Conservation (phyloP, 2,113 vertebrate genomes). For the Onychostruthus taczanowskii region DNA sequence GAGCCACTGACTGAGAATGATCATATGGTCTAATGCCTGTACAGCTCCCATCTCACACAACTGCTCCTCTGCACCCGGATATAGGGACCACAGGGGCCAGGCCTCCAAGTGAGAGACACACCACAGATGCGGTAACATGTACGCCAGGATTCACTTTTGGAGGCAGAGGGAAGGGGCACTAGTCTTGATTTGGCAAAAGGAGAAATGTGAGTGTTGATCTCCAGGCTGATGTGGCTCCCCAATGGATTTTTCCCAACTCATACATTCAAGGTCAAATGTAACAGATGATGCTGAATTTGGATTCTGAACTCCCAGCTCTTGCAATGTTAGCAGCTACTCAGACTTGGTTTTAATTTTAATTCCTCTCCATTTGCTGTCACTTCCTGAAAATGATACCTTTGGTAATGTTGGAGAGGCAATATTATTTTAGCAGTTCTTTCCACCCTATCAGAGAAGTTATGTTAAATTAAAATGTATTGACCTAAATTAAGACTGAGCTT, state of each 20-base stretch:
- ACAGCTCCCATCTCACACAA: neutral
- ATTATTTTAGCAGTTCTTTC: neutral
- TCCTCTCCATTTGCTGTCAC: neutral
- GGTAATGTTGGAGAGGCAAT: neutral
- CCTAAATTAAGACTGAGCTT: neutral
- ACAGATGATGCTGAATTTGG: neutral
- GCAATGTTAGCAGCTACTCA: neutral
- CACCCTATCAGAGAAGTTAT: neutral
- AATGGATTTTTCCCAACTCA: neutral
- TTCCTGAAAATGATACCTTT: neutral
- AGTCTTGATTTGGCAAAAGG: neutral
- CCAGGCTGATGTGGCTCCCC: neutral
- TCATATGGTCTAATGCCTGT: neutral
- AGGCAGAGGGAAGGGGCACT: neutral
- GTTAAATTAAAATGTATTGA: neutral
- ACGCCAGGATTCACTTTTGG: neutral
- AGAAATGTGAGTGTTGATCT: neutral
- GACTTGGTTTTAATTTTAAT: neutral
- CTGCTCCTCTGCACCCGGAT: neutral
- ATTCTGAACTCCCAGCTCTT: neutral
- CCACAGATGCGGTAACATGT: accelerated
- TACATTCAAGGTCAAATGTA: neutral
- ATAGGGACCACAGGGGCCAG: neutral
- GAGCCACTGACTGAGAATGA: neutral
- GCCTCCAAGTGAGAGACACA: neutral